Base-by-base conservation (phyloP, 2,888 invertebrate genomes). In the Drosophila melanosoma region DNA sequence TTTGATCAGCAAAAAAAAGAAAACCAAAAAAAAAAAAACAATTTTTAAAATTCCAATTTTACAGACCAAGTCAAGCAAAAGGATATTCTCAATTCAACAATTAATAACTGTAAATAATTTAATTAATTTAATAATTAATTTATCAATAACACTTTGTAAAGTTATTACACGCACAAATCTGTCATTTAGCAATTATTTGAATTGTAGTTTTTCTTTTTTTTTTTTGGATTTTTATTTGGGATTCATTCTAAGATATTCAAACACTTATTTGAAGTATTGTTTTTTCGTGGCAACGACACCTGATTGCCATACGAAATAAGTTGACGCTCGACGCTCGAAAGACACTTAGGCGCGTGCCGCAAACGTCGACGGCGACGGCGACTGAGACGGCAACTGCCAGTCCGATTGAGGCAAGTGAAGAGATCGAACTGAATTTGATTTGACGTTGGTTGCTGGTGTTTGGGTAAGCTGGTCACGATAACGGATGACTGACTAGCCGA, bases 331-430 rank as follows among this genome's bases (percentile, higher is more conserved):
- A 45, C 33, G n/a, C n/a, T n/a, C 2, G 6, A 40, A 45, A 60
- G 52, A 40, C 53, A 51, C 35, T 74, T 71, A 60, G 79, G 79
- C 78, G 75, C 71, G 78, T 78, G 78, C 79, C 78, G 49, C 65
- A 51, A 58, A 53, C 49, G 71, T 63, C 36, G 32, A 51, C 20
- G 29, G 32, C 26, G 42, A 20, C 51, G 3, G n/a, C n/a, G 15
- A 32, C 20, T 2, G 15, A 17, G n/a, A 26, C 15, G n/a, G 7
- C n/a, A 26, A 26, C 26, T 26, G 32, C 51, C 32, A 1, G 11
- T 38, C 29, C 26, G 36, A n/a, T 12, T 35, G 35, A 29, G 60
- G 51, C 40, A 52, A 23, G 61, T 72, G 42, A 56, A 62, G 17
- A 60, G 71, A 72, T 72, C 59, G 73, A 23, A 45, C 45, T 63